Base-by-base conservation (phyloP, 2,888 invertebrate species). In the Cancer borealis region DNA sequence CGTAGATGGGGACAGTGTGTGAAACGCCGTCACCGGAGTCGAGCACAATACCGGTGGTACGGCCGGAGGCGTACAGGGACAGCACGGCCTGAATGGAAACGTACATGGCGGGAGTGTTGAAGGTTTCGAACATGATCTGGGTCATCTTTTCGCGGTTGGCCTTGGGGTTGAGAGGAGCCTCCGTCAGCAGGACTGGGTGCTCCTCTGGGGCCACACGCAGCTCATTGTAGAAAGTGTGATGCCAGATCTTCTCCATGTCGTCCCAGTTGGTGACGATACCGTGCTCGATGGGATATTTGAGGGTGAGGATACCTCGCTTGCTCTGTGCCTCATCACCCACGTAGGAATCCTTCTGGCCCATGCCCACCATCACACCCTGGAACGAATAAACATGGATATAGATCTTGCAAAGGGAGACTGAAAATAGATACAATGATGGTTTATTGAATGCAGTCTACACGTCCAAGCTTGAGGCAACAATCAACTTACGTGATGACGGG, bases 221-320 rank as follows among this genome's bases (percentile, higher is more conserved):
- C 97, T 99, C 99, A 97, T 99, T 99, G 98, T 99, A 99, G 98
- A 99, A 99, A 96, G 99, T 99, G 97, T 99, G 99, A 97, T 99
- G 99, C 99, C 99, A 99, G 97, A 99, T 99, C 97, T 99, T 99
- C 97, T 99, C 99, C 99, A 99, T 99, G 96, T 99, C 99, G 96
- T 99, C 99, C 99, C 99, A 99, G 97, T 99, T 99, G 97, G 99
- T 99, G 96, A 99, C 98, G 97, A 99, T 99, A 96, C 99, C 99
- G 97, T 99, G 99, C 97, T 99, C 99, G 97, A 99, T 99, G 96
- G 99, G 99, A 97, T 94, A 94, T 87, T 94, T 94, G n/a, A 94
- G 94, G 39, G 94, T 94, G 17, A 97, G 96, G 96, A 97, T 97
- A 96, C 97, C 97, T 96, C 97, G 96, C 96, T 97, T 99, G 97